Evolutionary conservation across 2,113 vertebrate species (phyloP).

Genomic region (Noctilio leporinus): DNA sequence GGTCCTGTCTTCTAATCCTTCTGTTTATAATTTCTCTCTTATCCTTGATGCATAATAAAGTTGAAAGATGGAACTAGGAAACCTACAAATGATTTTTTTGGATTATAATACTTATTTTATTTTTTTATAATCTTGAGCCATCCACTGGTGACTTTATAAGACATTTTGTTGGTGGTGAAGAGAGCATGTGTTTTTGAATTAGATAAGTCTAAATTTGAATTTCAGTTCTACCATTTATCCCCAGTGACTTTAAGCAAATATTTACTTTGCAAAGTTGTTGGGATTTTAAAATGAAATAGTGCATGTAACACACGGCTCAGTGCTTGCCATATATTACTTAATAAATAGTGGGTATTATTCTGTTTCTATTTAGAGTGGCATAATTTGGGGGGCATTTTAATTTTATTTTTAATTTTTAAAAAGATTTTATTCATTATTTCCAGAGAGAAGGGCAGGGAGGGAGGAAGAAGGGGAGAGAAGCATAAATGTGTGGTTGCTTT

Average conservation of each 20-base stretch:
- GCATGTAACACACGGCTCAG: not conserved
- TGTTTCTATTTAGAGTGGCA: not conserved
- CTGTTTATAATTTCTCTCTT: not conserved
- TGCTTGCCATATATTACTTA: not conserved
- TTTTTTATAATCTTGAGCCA: not conserved
- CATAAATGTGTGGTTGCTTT: no score
- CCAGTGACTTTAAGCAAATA: not conserved
- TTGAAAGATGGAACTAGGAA: not conserved
- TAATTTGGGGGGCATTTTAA: no score
- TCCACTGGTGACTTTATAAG: not conserved
- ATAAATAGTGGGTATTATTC: not conserved
- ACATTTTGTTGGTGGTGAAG: not conserved
- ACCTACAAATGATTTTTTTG: not conserved
- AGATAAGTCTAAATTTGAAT: not conserved
- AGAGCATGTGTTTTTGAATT: not conserved
- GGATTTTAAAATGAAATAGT: not conserved
- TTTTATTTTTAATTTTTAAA: no score
- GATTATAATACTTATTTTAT: not conserved
- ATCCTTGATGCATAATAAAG: not conserved
- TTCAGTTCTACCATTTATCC: not conserved
- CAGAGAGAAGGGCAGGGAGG: no score
- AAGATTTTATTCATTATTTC: no score
- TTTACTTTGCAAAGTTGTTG: not conserved
- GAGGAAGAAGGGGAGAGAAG: no score
- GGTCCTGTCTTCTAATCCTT: not conserved